These are phyloP conservation scores for Eupelmus urozonus DNA, from an alignment of 2,888 invertebrate species.

Conservation along the genomic window DNA sequence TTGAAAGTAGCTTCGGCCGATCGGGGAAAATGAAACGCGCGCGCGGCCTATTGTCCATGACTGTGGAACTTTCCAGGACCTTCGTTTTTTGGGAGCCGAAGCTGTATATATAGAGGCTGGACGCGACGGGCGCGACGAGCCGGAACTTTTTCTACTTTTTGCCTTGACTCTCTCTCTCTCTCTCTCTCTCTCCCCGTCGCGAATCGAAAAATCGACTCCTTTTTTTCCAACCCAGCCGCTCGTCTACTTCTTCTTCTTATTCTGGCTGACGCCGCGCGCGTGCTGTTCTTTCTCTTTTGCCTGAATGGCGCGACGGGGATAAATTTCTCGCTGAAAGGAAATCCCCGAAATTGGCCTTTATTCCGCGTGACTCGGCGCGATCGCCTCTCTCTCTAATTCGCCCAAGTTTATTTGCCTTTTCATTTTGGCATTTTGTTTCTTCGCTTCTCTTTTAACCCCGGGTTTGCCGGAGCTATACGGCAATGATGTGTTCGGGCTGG, in stretches of 20 bases:
- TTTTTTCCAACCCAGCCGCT: not conserved
- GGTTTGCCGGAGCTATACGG: not conserved
- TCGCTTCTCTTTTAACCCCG: not conserved
- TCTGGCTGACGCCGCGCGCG: not conserved
- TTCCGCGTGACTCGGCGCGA: slow-evolving; percentile 50
- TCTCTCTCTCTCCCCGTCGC: not conserved
- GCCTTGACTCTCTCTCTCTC: not conserved
- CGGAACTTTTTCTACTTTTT: slow-evolving; percentile 3
- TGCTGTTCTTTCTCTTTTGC: not conserved
- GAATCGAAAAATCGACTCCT: slow-evolving; percentile 20
- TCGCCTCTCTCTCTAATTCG: slow-evolving; percentile 56
- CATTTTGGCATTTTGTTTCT: slow-evolving; percentile 20
- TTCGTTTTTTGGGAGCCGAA: not conserved
- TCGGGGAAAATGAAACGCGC: slow-evolving; percentile 50
- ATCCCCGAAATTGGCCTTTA: slow-evolving; percentile 55
- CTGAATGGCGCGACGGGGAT: slow-evolving; percentile 37
- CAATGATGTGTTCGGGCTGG: too few species aligned
- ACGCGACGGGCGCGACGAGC: slow-evolving; percentile 11
- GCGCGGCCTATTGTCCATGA: slow-evolving; percentile 22
- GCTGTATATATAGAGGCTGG: not conserved
- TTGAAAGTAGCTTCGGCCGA: slow-evolving; percentile 50
- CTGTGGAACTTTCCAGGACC: slow-evolving; percentile 37
- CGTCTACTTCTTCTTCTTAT: not conserved
- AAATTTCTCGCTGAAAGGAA: slow-evolving; percentile 42
- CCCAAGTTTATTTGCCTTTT: slow-evolving; percentile 28